Conservation (phyloP, 2,797 vertebrate species). For the Cirrhinus molitorella region DNA sequence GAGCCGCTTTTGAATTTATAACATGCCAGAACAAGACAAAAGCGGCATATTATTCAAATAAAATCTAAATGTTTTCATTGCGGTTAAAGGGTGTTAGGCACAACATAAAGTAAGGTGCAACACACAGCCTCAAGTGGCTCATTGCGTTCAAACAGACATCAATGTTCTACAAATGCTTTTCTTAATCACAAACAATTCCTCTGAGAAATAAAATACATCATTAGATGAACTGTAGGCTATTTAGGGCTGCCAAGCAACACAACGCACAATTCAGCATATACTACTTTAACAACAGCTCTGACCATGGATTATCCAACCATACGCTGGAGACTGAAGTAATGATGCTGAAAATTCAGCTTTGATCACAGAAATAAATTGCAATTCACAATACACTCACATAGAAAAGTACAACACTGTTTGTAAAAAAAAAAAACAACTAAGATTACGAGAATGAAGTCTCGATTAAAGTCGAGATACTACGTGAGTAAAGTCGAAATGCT, state of each 20-base stretch:
- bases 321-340: neutral
- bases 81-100: neutral
- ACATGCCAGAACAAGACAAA: neutral
- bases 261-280: neutral
- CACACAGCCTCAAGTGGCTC: neutral
- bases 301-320: neutral
- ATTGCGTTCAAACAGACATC: neutral
- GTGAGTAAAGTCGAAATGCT: too few relatives aligned
- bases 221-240: neutral
- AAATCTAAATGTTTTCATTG: neutral
- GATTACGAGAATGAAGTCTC: too few relatives aligned
- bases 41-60: neutral
- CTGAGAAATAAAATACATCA: slow-evolving; percentile 3
- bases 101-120: neutral
- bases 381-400: too few relatives aligned
- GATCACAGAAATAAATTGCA: too few relatives aligned
- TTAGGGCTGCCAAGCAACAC: neutral
- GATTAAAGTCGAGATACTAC: too few relatives aligned
- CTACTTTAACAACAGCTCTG: neutral
- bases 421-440: too few relatives aligned
- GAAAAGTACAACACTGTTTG: too few relatives aligned
- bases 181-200: slow-evolving; percentile 1
- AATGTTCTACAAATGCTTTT: slow-evolving; percentile 1
- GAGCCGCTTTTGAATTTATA: neutral
- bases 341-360: too few relatives aligned